A percentile compares a stretch with the other conserved stretches of the same genome.
Conservation (phyloP, 2,888 invertebrate genomes). For the Silvanus unidentatus region DNA sequence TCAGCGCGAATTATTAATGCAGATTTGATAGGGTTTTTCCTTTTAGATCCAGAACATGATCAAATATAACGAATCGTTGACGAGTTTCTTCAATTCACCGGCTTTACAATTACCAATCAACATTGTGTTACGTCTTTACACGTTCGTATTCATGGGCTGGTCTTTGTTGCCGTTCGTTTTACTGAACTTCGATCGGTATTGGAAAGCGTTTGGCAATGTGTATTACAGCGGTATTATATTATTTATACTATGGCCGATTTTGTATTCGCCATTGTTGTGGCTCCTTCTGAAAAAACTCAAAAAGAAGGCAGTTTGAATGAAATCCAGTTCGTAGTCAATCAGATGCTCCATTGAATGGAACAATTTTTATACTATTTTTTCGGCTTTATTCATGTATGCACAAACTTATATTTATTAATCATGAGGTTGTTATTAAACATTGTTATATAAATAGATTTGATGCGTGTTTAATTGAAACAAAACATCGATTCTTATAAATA, state of each 20-base stretch:
- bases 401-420: no score
- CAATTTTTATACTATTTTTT: no score
- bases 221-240: slow-evolving; percentile 66
- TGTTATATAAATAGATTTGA: no score
- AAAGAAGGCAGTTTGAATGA: neutral
- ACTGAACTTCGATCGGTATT: slow-evolving; percentile 64
- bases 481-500: no score
- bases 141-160: slow-evolving; percentile 79
- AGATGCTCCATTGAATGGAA: no score
- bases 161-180: slow-evolving; percentile 69
- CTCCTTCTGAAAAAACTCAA: slow-evolving; percentile 17
- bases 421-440: no score
- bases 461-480: no score
- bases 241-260: slow-evolving; percentile 60
- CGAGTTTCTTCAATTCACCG: slow-evolving; percentile 45
- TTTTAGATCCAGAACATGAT: slow-evolving; percentile 55
- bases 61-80: slow-evolving; percentile 48
- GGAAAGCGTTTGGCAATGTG: slow-evolving; percentile 55
- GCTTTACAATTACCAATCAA: slow-evolving; percentile 49
- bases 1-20: neutral
- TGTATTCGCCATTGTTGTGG: slow-evolving; percentile 49
- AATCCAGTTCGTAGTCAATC: neutral
- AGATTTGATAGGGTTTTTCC: slow-evolving; percentile 11
- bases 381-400: no score
- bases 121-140: slow-evolving; percentile 62